A percentile compares a stretch with the other conserved stretches of the same genome.
Evolutionary conservation across 2,797 vertebrate genomes (phyloP).

Genomic region (Novumbra hubbsi): DNA sequence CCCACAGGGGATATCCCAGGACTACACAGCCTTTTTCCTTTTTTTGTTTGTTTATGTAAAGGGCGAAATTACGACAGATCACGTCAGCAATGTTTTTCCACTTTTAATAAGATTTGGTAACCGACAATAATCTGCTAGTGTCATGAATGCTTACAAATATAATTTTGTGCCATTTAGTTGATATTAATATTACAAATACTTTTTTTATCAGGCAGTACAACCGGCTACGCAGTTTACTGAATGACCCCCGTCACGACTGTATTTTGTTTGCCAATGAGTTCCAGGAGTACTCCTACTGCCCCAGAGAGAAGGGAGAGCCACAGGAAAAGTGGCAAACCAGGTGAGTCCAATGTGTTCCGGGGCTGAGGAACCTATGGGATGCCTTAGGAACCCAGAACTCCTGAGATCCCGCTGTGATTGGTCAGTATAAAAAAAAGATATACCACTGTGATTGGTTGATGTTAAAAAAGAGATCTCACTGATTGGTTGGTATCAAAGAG

Average conservation of each 20-base stretch:
- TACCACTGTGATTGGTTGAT: no score
- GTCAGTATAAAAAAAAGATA: no score
- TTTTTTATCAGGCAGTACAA: slow-evolving; percentile 81
- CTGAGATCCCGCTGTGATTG: background rate
- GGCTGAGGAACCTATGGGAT: no score
- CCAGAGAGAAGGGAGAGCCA: slow-evolving; percentile 83
- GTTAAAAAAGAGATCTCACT: no score
- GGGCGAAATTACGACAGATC: background rate
- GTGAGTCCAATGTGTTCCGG: slow-evolving; percentile 57
- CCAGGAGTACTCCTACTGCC: slow-evolving; percentile 83
- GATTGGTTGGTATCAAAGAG: no score
- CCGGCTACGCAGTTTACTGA: slow-evolving; percentile 82
- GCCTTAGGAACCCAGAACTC: no score
- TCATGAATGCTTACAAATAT: no score
- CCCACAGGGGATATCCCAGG: no score
- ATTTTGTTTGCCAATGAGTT: slow-evolving; percentile 92
- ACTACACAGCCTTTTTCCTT: background rate
- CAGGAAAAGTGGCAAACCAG: slow-evolving; percentile 91
- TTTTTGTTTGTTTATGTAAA: no score
- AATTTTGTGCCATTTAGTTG: background rate
- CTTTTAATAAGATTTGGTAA: no score
- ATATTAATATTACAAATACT: background rate
- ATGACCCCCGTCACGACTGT: slow-evolving; percentile 87
- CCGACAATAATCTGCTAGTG: no score
- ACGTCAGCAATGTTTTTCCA: background rate